phyloP scores from a whole-genome alignment of 2,888 invertebrate species.

The Trichogramma dendrolimi region DNA sequence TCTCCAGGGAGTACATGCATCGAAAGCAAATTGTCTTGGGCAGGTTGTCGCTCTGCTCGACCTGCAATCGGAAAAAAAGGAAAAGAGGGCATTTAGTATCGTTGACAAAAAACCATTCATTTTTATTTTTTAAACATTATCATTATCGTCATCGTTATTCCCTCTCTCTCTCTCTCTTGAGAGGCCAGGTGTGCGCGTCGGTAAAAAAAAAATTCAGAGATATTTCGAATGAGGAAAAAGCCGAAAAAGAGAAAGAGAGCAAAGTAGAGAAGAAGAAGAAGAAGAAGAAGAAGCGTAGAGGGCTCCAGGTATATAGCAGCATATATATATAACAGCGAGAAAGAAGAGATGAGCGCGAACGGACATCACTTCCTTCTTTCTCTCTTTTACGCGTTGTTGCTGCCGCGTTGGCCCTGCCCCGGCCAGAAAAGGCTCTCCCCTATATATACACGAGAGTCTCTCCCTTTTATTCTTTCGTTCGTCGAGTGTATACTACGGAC shows the following conservation, averaged over 20 bases:
- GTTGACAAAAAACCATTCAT: neutral
- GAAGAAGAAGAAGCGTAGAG: neutral
- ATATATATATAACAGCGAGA: neutral
- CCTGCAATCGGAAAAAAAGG: constrained; percentile 41
- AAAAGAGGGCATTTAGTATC: neutral
- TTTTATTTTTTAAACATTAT: too few relatives aligned
- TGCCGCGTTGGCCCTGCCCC: too few relatives aligned
- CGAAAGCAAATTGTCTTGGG: constrained; percentile 54
- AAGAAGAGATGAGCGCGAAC: neutral
- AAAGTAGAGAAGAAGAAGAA: constrained; percentile 6
- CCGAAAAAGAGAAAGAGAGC: neutral
- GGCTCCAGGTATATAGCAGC: too few relatives aligned
- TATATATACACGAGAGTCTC: too few relatives aligned
- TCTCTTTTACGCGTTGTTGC: too few relatives aligned
- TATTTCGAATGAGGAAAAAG: constrained; percentile 12
- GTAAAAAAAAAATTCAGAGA: constrained; percentile 15
- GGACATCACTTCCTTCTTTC: too few relatives aligned
- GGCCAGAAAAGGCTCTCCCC: too few relatives aligned
- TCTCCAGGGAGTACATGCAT: constrained; percentile 55
- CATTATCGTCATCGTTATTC: too few relatives aligned
- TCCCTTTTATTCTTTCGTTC: too few relatives aligned
- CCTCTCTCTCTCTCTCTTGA: neutral
- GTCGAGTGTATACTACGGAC: too few relatives aligned
- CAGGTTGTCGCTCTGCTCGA: constrained; percentile 50
- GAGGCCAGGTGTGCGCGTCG: constrained; percentile 14